A percentile compares a stretch with the other conserved stretches of the same genome.
Evolutionary conservation across 2,888 invertebrate species (phyloP).

Genomic region (Atherix ibis): DNA sequence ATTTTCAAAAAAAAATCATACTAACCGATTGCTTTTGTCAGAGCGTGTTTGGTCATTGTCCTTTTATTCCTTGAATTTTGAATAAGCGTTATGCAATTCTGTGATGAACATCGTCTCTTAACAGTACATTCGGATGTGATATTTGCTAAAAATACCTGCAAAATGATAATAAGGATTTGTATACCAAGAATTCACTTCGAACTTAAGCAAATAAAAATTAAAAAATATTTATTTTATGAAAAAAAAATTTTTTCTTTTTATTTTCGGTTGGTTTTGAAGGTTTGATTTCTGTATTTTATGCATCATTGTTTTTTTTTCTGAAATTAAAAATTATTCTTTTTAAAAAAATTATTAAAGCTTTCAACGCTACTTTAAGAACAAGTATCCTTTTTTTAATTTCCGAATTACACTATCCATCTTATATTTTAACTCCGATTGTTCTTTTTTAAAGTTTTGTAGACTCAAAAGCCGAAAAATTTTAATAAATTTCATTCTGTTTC

Average conservation of each 20-base stretch:
- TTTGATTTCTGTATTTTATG: too few species aligned
- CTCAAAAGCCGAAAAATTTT: too few species aligned
- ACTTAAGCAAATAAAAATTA: too few species aligned
- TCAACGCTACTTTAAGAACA: background rate
- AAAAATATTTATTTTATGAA: background rate
- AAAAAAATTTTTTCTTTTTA: background rate
- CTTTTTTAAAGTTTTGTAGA: too few species aligned
- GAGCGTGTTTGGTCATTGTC: constrained; percentile 36
- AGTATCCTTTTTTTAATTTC: background rate
- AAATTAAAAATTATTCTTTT: background rate
- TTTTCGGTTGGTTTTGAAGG: too few species aligned
- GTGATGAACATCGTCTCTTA: constrained; percentile 65
- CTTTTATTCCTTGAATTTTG: constrained; percentile 53
- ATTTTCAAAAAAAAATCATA: too few species aligned
- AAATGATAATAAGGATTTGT: too few species aligned
- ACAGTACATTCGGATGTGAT: constrained; percentile 44
- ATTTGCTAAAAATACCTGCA: constrained; percentile 31
- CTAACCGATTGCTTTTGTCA: constrained; percentile 29
- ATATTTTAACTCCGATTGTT: too few species aligned
- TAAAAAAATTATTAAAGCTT: background rate
- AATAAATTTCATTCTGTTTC: too few species aligned
- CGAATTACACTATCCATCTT: background rate
- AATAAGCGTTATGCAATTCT: constrained; percentile 65
- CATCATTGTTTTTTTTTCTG: background rate
- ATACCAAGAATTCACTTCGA: too few species aligned